A percentile compares a stretch with the other conserved stretches of the same genome.
phyloP scores from a whole-genome alignment of 2,888 invertebrate genomes.

The Orthosia cruda region DNA sequence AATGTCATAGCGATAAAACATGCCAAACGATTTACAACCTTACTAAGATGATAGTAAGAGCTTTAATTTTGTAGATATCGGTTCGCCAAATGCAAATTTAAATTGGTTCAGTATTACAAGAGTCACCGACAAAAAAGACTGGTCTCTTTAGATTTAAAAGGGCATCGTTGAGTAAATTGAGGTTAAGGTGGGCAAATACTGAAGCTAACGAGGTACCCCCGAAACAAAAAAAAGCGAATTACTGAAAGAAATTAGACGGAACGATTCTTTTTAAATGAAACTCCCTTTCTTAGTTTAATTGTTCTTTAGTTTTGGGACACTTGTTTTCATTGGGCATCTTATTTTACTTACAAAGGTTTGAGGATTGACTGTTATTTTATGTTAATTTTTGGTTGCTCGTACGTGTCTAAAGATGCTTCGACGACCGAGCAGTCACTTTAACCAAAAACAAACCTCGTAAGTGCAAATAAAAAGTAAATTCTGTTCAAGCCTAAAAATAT shows the following conservation, averaged over 20 bases:
- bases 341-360: conserved; percentile 4
- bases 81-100: conserved; percentile 52
- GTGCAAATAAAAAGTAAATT: background rate
- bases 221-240: conserved; percentile 68
- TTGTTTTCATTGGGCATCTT: conserved; percentile 23
- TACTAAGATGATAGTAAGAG: conserved; percentile 51
- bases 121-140: conserved; percentile 81
- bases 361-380: conserved; percentile 18
- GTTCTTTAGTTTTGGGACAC: conserved; percentile 41
- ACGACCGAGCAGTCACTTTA: background rate
- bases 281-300: conserved; percentile 49
- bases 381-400: conserved; percentile 19
- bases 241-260: conserved; percentile 74
- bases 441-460: background rate
- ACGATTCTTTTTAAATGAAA: conserved; percentile 71
- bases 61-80: conserved; percentile 22
- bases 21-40: conserved; percentile 60
- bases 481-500: too few relatives aligned
- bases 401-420: background rate
- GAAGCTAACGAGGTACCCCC: conserved; percentile 76
- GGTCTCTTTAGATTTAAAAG: conserved; percentile 83
- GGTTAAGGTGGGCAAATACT: conserved; percentile 84
- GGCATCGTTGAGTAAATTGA: conserved; percentile 86
- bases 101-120: conserved; percentile 68
- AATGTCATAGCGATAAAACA: conserved; percentile 50